These are phyloP conservation scores for Echeneis naucrates DNA, from an alignment of 2,797 vertebrate species.

Conservation along the genomic window DNA sequence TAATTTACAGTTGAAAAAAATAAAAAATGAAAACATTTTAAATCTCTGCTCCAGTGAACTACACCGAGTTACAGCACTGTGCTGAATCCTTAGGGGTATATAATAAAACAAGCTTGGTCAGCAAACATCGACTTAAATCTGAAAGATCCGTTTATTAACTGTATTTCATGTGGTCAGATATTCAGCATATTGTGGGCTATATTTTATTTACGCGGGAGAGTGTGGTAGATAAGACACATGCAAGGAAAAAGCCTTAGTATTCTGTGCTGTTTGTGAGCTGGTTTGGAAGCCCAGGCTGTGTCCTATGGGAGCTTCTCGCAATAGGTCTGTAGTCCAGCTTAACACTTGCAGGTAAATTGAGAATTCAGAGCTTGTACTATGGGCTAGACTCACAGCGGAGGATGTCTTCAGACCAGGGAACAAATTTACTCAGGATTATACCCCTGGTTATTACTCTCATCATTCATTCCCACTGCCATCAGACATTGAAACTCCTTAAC, in stretches of 20 bases:
- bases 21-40: too few species aligned
- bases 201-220: slow-evolving; percentile 25
- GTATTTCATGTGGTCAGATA: slow-evolving; percentile 25
- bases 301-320: slow-evolving; percentile 29
- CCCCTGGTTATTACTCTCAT: slow-evolving; percentile 18
- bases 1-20: slow-evolving; percentile 1
- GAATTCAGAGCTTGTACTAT: slow-evolving; percentile 19
- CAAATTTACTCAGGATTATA: slow-evolving; percentile 15
- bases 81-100: slow-evolving; percentile 4
- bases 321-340: slow-evolving; percentile 34
- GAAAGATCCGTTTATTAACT: slow-evolving; percentile 25
- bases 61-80: slow-evolving; percentile 10
- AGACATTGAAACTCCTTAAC: too few species aligned
- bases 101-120: slow-evolving; percentile 26
- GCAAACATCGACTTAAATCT: slow-evolving; percentile 12
- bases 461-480: too few species aligned
- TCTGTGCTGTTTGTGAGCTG: slow-evolving; percentile 10
- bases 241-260: slow-evolving; percentile 23
- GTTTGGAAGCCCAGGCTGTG: slow-evolving; percentile 13
- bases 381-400: slow-evolving; percentile 14
- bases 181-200: slow-evolving; percentile 23
- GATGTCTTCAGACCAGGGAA: slow-evolving; percentile 15
- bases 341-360: slow-evolving; percentile 34
- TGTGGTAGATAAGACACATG: slow-evolving; percentile 24
- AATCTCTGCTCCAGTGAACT: slow-evolving; percentile 3